Evolutionary conservation across 2,888 invertebrate genomes (phyloP), one percentile per base, ranked within the genome.

Genomic region (Synanthedon vespiformis): DNA sequence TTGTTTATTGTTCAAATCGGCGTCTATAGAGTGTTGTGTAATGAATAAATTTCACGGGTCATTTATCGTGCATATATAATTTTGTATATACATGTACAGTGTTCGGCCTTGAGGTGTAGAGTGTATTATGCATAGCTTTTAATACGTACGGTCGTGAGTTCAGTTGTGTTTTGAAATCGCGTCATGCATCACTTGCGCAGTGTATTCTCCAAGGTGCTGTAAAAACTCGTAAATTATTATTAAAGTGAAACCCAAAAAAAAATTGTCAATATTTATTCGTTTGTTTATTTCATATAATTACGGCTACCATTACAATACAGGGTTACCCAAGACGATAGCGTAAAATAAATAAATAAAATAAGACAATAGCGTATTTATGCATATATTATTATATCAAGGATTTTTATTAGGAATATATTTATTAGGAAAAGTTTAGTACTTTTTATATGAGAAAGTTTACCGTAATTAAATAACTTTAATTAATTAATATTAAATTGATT

Each of bases 141-240:
- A 48, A 48, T 49, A 52, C 56, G 51, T 34, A 55, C 52, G 57
- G 66, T 65, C 67, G 67, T 72, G 72, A 67, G 65, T 70, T 75
- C 72, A 77, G 81, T 82, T 68, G 76, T 62, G 61, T 65, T 67
- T 70, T 61, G 70, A 67, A 64, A 65, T 60, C 68, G 70, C 70
- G 70, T 61, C 75, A 86, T 86, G 86, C 84, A 86, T 74, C 86
- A 84, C 79, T 74, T 86, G 64, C 85, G 86, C 57, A 77, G 63
- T 61, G 85, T 86, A 60, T 86, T 86, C 62, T 67, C 71, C 22
- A 86, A 86, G 86, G 86, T 85, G 64, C 53, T 50, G 40, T 44
- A 13, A 34, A n/a, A 40, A 49, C 51, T 40, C 22, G 49, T 22
- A 16, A 6, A 18, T 22, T 16, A 16, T 22, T 16, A 16, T 16